These are phyloP conservation scores for Micrastur ruficollis DNA, from an alignment of 2,797 vertebrate genomes.

Conservation along the genomic window DNA sequence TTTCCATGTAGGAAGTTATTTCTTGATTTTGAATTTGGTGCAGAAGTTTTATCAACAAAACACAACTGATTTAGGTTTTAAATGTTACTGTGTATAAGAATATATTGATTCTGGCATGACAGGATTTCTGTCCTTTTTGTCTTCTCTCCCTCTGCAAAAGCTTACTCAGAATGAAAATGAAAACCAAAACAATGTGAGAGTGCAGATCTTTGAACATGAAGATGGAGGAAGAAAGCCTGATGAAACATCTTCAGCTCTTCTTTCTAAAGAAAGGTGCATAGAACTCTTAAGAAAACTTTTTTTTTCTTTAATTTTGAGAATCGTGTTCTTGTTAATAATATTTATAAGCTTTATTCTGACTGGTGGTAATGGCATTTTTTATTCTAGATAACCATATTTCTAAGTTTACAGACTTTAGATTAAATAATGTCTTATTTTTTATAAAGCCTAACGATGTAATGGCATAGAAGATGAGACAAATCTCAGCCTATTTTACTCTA, in stretches of 20 bases:
- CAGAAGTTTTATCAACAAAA: constrained; percentile 40
- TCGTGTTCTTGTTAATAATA: neutral
- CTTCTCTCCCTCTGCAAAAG: constrained; percentile 84
- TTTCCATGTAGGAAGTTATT: neutral
- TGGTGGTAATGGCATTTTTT: neutral
- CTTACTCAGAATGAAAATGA: constrained; percentile 75
- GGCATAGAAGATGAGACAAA: neutral
- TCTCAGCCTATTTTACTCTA: neutral
- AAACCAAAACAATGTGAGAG: constrained; percentile 20
- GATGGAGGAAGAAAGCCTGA: constrained; percentile 66
- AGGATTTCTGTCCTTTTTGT: constrained; percentile 87
- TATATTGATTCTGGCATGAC: constrained; percentile 77
- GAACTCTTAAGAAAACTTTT: neutral
- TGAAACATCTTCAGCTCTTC: constrained; percentile 64
- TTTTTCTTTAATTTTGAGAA: neutral
- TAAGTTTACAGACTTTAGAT: neutral
- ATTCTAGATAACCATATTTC: neutral
- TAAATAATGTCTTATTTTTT: neutral
- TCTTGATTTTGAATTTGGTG: constrained; percentile 14
- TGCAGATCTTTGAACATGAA: constrained; percentile 34
- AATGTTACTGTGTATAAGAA: neutral
- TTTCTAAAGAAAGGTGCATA: constrained; percentile 84
- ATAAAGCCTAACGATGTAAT: neutral
- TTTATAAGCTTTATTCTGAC: neutral
- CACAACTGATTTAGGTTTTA: neutral